Base-by-base conservation (phyloP, 2,113 vertebrate species). In the Orycteropus afer region DNA sequence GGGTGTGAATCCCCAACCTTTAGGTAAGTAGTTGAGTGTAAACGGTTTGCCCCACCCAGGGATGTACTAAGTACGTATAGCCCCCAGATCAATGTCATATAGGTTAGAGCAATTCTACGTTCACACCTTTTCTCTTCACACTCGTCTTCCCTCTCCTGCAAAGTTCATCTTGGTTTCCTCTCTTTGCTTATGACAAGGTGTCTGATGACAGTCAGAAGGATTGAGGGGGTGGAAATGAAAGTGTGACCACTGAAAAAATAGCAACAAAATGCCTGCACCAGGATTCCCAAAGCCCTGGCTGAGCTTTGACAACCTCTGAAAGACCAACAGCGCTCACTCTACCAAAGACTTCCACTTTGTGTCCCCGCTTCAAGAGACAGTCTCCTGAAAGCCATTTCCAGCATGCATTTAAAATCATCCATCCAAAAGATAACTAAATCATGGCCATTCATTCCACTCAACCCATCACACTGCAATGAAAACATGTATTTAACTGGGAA, bases 391-490 rank as follows among this genome's bases (percentile, higher is more conserved):
- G 98, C 96, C 73, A 71, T 98, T 98, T 97, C 98, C 98, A 98
- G 97, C 77, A 7, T 65, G 96, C 95, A 96, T 98, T 98, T 98
- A 97, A 98, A 98, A 95, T n/a, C 97, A 98, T 98, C 95, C 97
- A 92, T 95, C 98, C 96, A 87, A 97, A 98, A 98, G 98, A 98
- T 98, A 98, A 98, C 98, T 97, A 94, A 98, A 97, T 97, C 93
- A 86, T 83, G 96, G 96, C 97, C 98, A 94, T 97, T 98, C 97
- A 96, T 97, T 97, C 96, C 96, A 17, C 76, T 87, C 93, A 57
- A 86, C 89, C 84, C 94, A 97, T 97, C 95, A 94, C 69, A 77
- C 86, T 91, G 90, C 84, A 89, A 96, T 96, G 96, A 98, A 98
- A 98, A 98, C 85, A 37, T 97, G 77, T 98, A 97, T 97, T 98